Base-by-base conservation (phyloP, 1,140 invertebrate species). In the Drosophila parvula region DNA sequence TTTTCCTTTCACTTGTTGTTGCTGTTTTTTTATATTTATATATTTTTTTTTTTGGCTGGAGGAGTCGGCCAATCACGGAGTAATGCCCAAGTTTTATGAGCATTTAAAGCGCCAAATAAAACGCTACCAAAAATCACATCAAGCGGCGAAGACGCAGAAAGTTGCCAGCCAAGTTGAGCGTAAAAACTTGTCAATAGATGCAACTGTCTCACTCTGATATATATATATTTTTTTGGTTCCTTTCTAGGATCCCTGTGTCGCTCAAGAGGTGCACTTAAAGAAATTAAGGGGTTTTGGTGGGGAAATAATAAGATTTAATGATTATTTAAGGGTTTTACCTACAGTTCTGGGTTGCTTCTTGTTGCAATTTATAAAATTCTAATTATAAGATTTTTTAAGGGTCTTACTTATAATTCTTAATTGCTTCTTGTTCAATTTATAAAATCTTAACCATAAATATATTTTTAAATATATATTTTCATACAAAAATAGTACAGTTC, bases 101-200 rank as follows among this genome's bases (percentile, higher is more conserved):
- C 80, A 51, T 83, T 79, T 76, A 83, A 73, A 75, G 65, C 75
- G 62, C 41, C 45, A 68, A 79, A 79, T 70, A 81, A 81, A 81
- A 68, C 16, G 68, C 38, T 43, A 50, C 47, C 51, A 36, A 67
- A 67, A 81, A 65, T 55, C 64, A 28, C 45, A 45, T 43, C 32
- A 36, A 58, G 48, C 45, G 38, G 14, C 44, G 9, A 51, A 69
- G 53, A 75, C 36, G 51, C 73, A 40, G 34, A 74, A 75, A 75
- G 38, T 74, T 75, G 73, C 51, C 63, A 69, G 64, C 74, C 63
- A 77, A 77, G 74, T 77, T 78, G 75, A 78, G 75, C 75, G 74
- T 78, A 53, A 78, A 69, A 81, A 61, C 62, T 74, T 74, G 79
- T 74, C 61, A 78, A 74, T 79, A 62, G 57, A 51, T 70, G 75